Evolutionary conservation across 2,888 invertebrate genomes (phyloP).

Genomic region (Xestoiulus laeticollis): DNA sequence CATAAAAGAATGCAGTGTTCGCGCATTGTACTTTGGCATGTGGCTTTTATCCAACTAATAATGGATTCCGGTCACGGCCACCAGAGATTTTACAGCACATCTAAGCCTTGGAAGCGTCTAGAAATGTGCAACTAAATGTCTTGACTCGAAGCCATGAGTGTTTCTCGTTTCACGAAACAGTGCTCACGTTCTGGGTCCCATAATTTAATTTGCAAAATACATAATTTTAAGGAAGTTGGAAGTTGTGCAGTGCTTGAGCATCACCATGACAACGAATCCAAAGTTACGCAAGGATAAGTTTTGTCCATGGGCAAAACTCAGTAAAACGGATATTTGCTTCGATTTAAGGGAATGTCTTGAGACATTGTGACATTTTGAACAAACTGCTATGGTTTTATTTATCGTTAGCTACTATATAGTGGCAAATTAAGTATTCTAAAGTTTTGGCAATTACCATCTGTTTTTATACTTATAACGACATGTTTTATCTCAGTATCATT

Average conservation of each 20-base stretch:
- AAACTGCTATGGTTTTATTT: too few species aligned
- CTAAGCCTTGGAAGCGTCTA: not conserved
- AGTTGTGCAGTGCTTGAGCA: not conserved
- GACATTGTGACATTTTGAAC: too few species aligned
- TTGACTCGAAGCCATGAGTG: not conserved
- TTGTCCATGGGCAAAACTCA: too few species aligned
- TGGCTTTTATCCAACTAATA: not conserved
- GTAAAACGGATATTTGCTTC: too few species aligned
- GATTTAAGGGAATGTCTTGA: too few species aligned
- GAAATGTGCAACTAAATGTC: not conserved
- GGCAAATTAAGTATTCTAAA: too few species aligned
- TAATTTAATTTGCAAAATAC: not conserved
- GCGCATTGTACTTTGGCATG: not conserved
- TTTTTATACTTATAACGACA: too few species aligned
- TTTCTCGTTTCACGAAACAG: not conserved
- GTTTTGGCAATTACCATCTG: too few species aligned
- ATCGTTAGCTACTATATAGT: too few species aligned
- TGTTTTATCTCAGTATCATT: too few species aligned
- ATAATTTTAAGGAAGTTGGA: not conserved
- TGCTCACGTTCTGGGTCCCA: not conserved
- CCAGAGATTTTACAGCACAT: not conserved
- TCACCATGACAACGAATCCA: not conserved
- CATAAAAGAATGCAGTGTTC: slow-evolving; percentile 13
- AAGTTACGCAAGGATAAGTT: too few species aligned
- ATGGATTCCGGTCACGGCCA: not conserved